Base-by-base conservation (phyloP, 2,113 vertebrate species). In the Paedocypris sp. region DNA sequence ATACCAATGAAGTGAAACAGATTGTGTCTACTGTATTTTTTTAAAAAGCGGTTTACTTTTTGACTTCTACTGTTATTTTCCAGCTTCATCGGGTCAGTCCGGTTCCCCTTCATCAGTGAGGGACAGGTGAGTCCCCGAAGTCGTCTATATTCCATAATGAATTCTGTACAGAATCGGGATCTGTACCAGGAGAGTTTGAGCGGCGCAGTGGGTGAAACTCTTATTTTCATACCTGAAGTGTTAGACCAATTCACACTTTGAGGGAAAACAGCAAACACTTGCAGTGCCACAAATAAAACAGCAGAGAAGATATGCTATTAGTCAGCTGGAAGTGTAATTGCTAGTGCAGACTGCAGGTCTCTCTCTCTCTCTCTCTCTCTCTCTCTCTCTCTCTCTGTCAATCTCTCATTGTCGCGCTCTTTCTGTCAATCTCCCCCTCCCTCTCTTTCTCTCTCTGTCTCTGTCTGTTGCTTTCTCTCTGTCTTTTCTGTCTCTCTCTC, bases 161-260 rank as follows among this genome's bases (percentile, higher is more conserved):
- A 74, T 75, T 66, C 69, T 63, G 72, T 57, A 75, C 74, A 67
- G 43, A 77, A 25, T 16, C 18, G 62, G 33, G 68, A 68, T 64
- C 68, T 65, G 47, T 74, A 68, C 62, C 47, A 66, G 59, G 73
- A 77, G 77, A 74, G 67, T 66, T 64, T 73, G 25, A 32, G 49
- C 62, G 53, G 13, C 47, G 33, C 9, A 32, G 51, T 64, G 59
- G 66, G 35, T 46, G 49, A 61, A 46, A 69, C 45, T 45, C 77
- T 62, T 73, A 58, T 79, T 82, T 74, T 69, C 70, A 79, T 77
- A 36, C 20, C 22, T 57, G 57, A 64, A 72, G 68, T 50, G 28
- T 64, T 42, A 45, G 53, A 48, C 56, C 57, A 69, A 31, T 72
- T 63, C 61, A 66, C 58, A 70, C 67, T 52, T 56, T 22, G 48